Evolutionary conservation across 23 tunicate genomes (phyloP).

Genomic region (Styela clava): DNA sequence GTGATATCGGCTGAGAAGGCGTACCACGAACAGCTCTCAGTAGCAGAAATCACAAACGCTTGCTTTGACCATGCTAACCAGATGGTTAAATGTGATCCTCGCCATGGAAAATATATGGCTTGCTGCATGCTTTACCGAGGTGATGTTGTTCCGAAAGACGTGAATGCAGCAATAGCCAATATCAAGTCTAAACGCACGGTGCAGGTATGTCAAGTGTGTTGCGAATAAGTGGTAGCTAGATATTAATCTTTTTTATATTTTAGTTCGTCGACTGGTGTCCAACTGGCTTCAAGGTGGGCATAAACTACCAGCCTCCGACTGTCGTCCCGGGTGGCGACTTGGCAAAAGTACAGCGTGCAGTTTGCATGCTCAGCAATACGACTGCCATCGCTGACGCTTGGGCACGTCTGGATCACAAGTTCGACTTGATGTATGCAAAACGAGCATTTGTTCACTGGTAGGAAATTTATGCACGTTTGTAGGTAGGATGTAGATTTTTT

Average conservation of each 20-base stretch:
- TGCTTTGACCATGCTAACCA: slow-evolving; percentile 89
- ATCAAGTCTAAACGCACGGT: slow-evolving; percentile 84
- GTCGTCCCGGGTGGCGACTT: slow-evolving; percentile 91
- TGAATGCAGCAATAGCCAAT: slow-evolving; percentile 86
- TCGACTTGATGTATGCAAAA: slow-evolving; percentile 90
- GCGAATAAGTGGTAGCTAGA: slow-evolving; percentile 85
- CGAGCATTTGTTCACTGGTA: slow-evolving; percentile 95
- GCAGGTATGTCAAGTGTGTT: slow-evolving; percentile 90
- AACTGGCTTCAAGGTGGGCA: too few species aligned
- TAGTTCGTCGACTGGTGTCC: too few species aligned
- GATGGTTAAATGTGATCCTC: slow-evolving; percentile 96
- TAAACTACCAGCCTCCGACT: too few species aligned
- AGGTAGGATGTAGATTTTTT: too few species aligned
- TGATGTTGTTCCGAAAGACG: slow-evolving; percentile 94
- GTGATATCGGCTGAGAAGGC: slow-evolving; percentile 89
- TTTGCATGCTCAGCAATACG: slow-evolving; percentile 88
- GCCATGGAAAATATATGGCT: slow-evolving; percentile 96
- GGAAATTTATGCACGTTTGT: too few species aligned
- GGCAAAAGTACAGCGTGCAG: slow-evolving; percentile 87
- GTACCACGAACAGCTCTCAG: slow-evolving; percentile 85
- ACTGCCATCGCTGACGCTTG: slow-evolving; percentile 93
- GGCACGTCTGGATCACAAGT: slow-evolving; percentile 92
- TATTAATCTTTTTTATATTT: slow-evolving; percentile 74
- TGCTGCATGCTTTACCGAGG: slow-evolving; percentile 92
- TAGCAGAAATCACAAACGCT: slow-evolving; percentile 80